Evolutionary conservation across 2,113 vertebrate species (phyloP).

Genomic region (Amblyornis subalaris): DNA sequence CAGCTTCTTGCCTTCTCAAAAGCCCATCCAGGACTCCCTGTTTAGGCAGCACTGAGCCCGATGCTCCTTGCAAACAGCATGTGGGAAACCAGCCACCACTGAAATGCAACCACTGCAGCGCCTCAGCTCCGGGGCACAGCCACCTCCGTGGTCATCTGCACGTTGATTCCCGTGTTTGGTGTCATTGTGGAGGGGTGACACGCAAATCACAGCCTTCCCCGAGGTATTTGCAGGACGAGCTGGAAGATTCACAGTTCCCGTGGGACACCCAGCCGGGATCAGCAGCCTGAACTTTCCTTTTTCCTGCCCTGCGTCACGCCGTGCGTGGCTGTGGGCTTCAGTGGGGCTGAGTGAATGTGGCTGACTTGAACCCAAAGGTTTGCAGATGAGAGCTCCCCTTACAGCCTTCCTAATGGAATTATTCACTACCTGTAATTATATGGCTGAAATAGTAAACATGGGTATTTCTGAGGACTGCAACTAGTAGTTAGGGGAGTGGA

Average conservation of each 20-base stretch:
- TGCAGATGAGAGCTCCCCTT: background rate
- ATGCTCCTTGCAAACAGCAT: background rate
- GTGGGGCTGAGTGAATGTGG: background rate
- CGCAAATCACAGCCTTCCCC: background rate
- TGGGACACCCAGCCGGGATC: background rate
- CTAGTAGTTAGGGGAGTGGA: background rate
- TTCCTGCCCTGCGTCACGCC: background rate
- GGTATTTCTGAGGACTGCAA: slow-evolving; percentile 36
- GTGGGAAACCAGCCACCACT: slow-evolving; percentile 36
- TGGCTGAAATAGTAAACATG: slow-evolving; percentile 40
- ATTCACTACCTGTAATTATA: slow-evolving; percentile 47
- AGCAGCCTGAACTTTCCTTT: background rate
- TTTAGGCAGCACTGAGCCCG: background rate
- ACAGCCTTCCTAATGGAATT: slow-evolving; percentile 40
- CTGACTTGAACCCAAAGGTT: background rate
- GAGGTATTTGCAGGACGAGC: background rate
- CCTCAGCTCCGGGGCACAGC: background rate
- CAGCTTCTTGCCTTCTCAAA: background rate
- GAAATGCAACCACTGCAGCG: background rate
- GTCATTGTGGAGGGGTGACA: background rate
- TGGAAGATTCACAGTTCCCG: background rate
- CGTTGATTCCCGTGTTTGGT: rapidly evolving
- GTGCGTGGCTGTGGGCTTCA: background rate
- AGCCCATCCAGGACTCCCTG: background rate
- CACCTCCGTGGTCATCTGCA: background rate